These are phyloP conservation scores for Pristionchus arcanus DNA, from an alignment of 2,888 invertebrate genomes.

Conservation along the genomic window DNA sequence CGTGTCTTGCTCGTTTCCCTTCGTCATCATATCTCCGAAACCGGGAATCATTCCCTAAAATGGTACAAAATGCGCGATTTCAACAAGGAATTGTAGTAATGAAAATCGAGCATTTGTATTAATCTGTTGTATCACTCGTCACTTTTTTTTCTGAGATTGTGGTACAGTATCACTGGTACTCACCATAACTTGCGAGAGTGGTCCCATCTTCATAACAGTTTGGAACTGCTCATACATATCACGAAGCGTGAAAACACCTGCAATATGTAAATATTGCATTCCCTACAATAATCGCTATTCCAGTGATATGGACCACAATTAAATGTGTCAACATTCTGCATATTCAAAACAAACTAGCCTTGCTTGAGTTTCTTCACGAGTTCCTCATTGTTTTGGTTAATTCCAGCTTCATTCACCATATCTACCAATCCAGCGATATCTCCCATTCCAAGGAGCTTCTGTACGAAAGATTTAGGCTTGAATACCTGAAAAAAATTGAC, in stretches of 20 bases:
- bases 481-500: slow-evolving; percentile 82
- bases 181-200: slow-evolving; percentile 99
- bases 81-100: neutral
- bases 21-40: slow-evolving; percentile 96
- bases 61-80: neutral
- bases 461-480: slow-evolving; percentile 98
- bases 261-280: slow-evolving; percentile 54
- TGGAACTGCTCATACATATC: slow-evolving; percentile 99
- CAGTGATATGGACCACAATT: neutral
- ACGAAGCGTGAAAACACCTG: slow-evolving; percentile 94
- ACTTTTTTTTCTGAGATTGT: no score
- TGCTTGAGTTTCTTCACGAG: slow-evolving; percentile 98
- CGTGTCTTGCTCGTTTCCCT: slow-evolving; percentile 98
- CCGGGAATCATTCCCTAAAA: slow-evolving; percentile 97
- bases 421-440: slow-evolving; percentile 89
- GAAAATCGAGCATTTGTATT: neutral
- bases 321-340: neutral
- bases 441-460: slow-evolving; percentile 92
- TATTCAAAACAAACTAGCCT: slow-evolving; percentile 81
- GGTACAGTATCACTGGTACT: no score
- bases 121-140: no score
- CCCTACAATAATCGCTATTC: neutral
- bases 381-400: slow-evolving; percentile 98
- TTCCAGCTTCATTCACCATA: slow-evolving; percentile 86
- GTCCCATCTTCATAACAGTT: slow-evolving; percentile 99